These are phyloP conservation scores for Protobothrops flavoviridis DNA, from an alignment of 2,113 vertebrate species.

Conservation along the genomic window DNA sequence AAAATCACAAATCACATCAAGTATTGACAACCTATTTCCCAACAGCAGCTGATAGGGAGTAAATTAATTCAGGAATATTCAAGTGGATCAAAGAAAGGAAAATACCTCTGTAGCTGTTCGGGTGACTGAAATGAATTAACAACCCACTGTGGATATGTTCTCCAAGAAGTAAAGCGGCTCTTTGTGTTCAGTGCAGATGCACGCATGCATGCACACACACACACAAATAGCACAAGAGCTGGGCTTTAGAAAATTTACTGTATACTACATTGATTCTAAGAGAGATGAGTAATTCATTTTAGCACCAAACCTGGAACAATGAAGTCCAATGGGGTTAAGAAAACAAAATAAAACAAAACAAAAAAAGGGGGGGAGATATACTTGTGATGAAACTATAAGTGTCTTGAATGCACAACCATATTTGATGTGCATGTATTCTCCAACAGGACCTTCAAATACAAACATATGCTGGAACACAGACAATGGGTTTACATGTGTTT, in stretches of 20 bases:
- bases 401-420: neutral
- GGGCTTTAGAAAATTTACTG: conserved; percentile 23
- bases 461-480: neutral
- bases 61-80: neutral
- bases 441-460: neutral
- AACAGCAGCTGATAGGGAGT: neutral
- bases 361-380: neutral
- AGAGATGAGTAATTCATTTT: conserved; percentile 60
- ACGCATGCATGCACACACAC: fast-evolving
- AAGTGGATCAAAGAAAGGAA: neutral
- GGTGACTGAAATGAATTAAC: conserved; percentile 5
- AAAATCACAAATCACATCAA: neutral
- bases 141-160: neutral
- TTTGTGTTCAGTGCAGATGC: neutral
- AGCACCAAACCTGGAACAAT: conserved; percentile 54
- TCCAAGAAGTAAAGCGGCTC: neutral
- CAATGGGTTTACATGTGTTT: no score
- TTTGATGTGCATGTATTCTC: neutral
- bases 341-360: neutral
- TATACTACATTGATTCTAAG: conserved; percentile 17
- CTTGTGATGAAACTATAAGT: conserved; percentile 22
- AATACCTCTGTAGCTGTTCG: neutral
- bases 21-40: neutral
- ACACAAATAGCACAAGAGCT: neutral
- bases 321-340: conserved; percentile 41